Evolutionary conservation across 2,113 vertebrate species (phyloP), one percentile per base, ranked within the genome.

Genomic region (Gymnocephalus cernua): DNA sequence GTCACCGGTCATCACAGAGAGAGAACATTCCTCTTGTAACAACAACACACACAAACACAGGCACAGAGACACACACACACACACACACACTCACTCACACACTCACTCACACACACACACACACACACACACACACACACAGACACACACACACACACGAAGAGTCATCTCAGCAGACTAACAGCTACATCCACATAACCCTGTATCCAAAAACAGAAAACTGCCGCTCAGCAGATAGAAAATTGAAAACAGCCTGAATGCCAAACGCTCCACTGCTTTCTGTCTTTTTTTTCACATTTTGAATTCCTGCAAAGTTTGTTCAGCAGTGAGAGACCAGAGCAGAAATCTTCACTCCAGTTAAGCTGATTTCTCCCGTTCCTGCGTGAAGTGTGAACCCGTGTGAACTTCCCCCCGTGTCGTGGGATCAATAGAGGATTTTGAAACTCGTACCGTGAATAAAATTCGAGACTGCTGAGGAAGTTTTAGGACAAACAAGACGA

Each of bases 1-100:
- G 89, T 90, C 87, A 74, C 84, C 63, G 86, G 74, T 82, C 88
- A 85, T 91, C 88, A 90, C 21, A 74, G 56, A 68, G 69, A 65
- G 72, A 77, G 19, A 75, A 50, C 85, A 85, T 90, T 89, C 79
- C 81, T 84, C 45, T 54, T 50, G 11, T 13, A 27, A 41, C 64
- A 70, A 69, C 48, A 80, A 80, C 72, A 68, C 65, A 79, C 70
- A 74, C 41, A 61, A 47, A 82, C 72, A 70, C 18, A 77, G 19
- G 6, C 25, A 65, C 41, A 64, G 13, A 16, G 21, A 65, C 41
- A 64, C 41, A 64, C 59, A 62, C 32, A 41, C 59, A 32, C 35
- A 38, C 35, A 38, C 9, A 65, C 61, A 63, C 35, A 44, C 59
- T 70, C 56, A 82, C 77, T 67, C 64, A 79, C 59, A 68, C 38